phyloP scores from a whole-genome alignment of 2,888 invertebrate genomes.

The Spicauda simplicius region DNA sequence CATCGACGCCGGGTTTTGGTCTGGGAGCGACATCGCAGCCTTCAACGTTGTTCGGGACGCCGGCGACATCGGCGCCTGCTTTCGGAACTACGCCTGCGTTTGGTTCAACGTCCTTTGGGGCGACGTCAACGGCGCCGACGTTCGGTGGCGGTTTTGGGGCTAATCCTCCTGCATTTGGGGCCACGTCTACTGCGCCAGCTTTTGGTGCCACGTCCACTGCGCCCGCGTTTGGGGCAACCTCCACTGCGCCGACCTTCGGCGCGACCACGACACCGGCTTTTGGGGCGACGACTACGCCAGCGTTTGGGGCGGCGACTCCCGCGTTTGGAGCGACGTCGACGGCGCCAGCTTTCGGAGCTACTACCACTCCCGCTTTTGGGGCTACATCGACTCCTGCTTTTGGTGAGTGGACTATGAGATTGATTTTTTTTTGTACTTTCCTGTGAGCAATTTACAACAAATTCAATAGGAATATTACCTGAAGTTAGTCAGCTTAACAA shows the following conservation, averaged over 20 bases:
- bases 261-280: slow-evolving; percentile 49
- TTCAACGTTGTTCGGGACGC: slow-evolving; percentile 64
- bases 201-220: slow-evolving; percentile 47
- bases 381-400: slow-evolving; percentile 57
- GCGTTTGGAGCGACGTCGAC: slow-evolving; percentile 48
- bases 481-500: no score
- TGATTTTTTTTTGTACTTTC: no score
- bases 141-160: slow-evolving; percentile 44
- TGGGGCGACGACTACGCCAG: slow-evolving; percentile 48
- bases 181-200: slow-evolving; percentile 48
- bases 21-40: slow-evolving; percentile 60
- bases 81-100: slow-evolving; percentile 52
- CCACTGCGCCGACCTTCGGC: slow-evolving; percentile 48
- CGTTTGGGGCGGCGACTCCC: slow-evolving; percentile 54
- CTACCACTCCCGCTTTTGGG: slow-evolving; percentile 48
- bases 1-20: slow-evolving; percentile 64
- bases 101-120: slow-evolving; percentile 46
- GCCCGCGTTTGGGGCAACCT: slow-evolving; percentile 40
- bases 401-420: slow-evolving; percentile 42
- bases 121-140: slow-evolving; percentile 45
- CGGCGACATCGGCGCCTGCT: slow-evolving; percentile 53
- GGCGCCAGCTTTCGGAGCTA: slow-evolving; percentile 60
- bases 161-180: slow-evolving; percentile 46
- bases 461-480: no score
- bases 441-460: no score